A percentile compares a stretch with the other conserved stretches of the same genome.
phyloP scores from a whole-genome alignment of 2,113 vertebrate species.

The Tringa solitaria region DNA sequence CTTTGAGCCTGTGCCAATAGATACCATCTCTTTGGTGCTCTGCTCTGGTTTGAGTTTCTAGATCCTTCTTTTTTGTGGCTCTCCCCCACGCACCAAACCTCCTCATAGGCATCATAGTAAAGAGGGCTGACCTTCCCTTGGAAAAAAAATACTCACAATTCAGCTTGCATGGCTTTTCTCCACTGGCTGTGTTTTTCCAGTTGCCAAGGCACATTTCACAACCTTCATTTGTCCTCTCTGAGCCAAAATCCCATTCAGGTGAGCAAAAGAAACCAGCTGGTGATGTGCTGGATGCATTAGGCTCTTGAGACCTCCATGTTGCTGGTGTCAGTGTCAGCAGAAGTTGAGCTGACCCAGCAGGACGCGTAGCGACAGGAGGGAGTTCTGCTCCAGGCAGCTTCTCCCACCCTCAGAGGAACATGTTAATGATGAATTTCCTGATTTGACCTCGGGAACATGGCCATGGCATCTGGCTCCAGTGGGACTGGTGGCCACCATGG shows the following conservation, averaged over 20 bases:
- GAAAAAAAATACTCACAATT: neutral
- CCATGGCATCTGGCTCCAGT: neutral
- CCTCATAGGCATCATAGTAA: neutral
- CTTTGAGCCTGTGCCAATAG: neutral
- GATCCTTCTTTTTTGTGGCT: accelerated
- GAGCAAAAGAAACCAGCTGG: neutral
- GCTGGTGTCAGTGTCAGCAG: neutral
- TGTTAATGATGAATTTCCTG: neutral
- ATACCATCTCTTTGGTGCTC: accelerated
- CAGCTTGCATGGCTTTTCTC: neutral
- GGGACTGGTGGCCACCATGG: accelerated
- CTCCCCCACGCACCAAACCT: neutral
- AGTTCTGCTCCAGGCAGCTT: neutral
- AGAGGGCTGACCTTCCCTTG: neutral
- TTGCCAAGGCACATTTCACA: neutral
- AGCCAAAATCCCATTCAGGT: neutral
- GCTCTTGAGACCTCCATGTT: neutral
- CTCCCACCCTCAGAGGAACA: neutral
- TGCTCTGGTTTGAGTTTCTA: neutral
- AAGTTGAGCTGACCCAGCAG: neutral
- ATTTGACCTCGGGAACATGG: neutral
- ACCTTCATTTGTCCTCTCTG: neutral
- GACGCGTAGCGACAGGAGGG: neutral
- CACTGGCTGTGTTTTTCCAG: neutral
- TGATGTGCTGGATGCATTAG: accelerated